These are phyloP conservation scores for Agonum fuliginosum DNA, from an alignment of 2,888 invertebrate species.

Conservation along the genomic window DNA sequence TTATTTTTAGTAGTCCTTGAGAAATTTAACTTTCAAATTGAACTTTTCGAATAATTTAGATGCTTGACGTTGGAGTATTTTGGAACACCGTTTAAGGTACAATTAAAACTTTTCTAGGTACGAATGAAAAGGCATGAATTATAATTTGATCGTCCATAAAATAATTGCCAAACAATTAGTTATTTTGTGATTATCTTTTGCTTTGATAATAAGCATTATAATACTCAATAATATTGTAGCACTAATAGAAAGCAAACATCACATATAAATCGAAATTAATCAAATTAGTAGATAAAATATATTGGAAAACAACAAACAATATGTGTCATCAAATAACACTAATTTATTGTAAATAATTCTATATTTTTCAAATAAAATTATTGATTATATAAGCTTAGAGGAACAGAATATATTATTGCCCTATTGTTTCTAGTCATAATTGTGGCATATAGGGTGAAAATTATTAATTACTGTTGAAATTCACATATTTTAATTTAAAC, in stretches of 20 bases:
- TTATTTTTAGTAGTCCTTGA: constrained; percentile 18
- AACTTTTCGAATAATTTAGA: constrained; percentile 25
- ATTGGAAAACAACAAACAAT: constrained; percentile 36
- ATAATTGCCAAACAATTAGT: constrained; percentile 33
- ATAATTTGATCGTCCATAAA: constrained; percentile 19
- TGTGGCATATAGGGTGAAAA: constrained; percentile 56
- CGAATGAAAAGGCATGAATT: constrained; percentile 31
- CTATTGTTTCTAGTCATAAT: constrained; percentile 59
- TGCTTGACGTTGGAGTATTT: constrained; percentile 13
- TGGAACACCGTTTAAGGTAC: constrained; percentile 36
- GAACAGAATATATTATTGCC: constrained; percentile 54
- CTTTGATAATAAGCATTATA: constrained; percentile 20
- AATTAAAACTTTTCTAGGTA: constrained; percentile 35
- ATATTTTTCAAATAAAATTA: constrained; percentile 59
- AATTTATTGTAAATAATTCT: constrained; percentile 59
- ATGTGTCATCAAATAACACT: constrained; percentile 57
- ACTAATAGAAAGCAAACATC: constrained; percentile 25
- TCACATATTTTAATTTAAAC: constrained; percentile 43
- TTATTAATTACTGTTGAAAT: constrained; percentile 45
- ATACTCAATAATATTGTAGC: constrained; percentile 47
- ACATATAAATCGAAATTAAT: constrained; percentile 45
- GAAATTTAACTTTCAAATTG: constrained; percentile 24
- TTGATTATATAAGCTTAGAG: constrained; percentile 57
- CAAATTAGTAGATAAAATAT: constrained; percentile 38
- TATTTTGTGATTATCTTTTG: constrained; percentile 23